phyloP scores from a whole-genome alignment of 2,888 invertebrate genomes.

The Dicyrtomina minuta region DNA sequence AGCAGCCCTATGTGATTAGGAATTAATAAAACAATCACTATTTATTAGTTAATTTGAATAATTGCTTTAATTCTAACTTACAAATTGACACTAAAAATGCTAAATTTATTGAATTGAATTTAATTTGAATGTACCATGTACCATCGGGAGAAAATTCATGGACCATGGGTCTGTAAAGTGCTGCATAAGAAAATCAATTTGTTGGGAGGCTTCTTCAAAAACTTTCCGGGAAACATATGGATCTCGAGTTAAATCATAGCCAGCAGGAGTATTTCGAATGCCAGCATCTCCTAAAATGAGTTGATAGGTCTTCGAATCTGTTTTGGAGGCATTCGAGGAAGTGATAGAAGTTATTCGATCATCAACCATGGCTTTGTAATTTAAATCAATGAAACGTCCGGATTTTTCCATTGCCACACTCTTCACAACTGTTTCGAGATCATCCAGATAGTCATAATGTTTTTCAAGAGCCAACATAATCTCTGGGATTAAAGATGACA shows the following conservation, averaged over 20 bases:
- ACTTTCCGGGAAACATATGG: neutral
- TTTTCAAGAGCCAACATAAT: neutral
- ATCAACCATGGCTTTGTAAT: neutral
- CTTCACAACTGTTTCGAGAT: neutral
- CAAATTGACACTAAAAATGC: neutral
- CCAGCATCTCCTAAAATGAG: neutral
- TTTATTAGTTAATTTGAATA: neutral
- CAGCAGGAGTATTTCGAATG: neutral
- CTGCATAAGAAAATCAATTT: neutral
- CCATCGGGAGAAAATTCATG: slow-evolving; percentile 6
- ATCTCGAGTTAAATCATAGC: neutral
- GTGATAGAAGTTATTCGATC: neutral
- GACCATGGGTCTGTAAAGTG: neutral
- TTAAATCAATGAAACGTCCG: neutral
- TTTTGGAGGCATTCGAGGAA: neutral
- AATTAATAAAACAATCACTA: neutral
- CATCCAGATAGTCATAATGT: neutral
- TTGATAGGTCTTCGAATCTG: neutral
- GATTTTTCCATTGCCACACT: neutral
- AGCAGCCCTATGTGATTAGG: slow-evolving; percentile 11
- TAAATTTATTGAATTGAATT: neutral
- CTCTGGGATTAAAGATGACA: neutral
- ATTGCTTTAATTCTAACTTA: neutral
- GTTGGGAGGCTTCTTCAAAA: neutral
- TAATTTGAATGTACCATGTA: neutral